Percentiles rank a stretch among this genome's conserved stretches.
phyloP scores from a whole-genome alignment of 2,888 invertebrate species.

The Amphimallon solstitiale region DNA sequence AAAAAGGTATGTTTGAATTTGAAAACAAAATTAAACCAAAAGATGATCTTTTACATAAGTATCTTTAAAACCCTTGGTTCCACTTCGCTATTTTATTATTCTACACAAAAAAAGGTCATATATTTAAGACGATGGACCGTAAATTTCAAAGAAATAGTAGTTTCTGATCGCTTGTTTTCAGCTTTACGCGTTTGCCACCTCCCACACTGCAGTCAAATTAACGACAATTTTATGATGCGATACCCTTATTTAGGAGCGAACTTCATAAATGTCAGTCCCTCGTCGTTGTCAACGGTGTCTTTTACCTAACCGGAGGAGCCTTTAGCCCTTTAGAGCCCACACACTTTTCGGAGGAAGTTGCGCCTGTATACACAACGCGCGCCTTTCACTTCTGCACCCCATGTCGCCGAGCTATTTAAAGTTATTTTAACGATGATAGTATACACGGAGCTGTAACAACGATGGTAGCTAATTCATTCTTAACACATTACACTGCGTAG shows the following conservation, averaged over 20 bases:
- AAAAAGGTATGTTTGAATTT: too few species aligned
- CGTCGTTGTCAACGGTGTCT: constrained; percentile 9
- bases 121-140: not conserved
- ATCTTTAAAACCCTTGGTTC: too few species aligned
- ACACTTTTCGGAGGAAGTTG: not conserved
- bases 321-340: constrained; percentile 3
- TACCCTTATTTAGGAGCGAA: constrained; percentile 25
- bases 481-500: constrained; percentile 3
- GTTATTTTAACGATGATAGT: constrained; percentile 15
- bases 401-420: constrained; percentile 1
- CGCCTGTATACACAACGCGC: not conserved
- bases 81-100: constrained; percentile 17
- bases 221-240: constrained; percentile 30
- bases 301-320: not conserved
- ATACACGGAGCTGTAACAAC: constrained; percentile 12
- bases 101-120: constrained; percentile 1
- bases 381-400: constrained; percentile 2
- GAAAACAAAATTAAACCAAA: too few species aligned
- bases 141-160: constrained; percentile 26
- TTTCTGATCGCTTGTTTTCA: constrained; percentile 21
- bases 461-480: constrained; percentile 8
- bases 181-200: constrained; percentile 7
- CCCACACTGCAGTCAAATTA: constrained; percentile 30
- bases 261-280: constrained; percentile 30
- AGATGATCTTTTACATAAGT: too few species aligned